Conservation (phyloP, 2,113 vertebrate genomes). For the Protomyctophum bolini region DNA sequence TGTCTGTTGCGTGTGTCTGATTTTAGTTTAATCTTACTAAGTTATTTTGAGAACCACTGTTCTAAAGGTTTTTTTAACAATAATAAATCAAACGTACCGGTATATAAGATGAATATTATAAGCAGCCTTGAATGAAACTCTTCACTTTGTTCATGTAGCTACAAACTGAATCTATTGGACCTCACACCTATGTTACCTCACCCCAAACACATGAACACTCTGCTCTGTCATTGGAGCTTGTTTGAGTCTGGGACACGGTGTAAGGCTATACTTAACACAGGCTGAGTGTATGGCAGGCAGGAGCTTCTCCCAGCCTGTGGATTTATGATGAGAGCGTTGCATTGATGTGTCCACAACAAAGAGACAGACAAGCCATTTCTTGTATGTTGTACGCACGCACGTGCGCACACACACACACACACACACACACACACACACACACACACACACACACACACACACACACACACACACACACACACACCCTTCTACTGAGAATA, state of each 20-base stretch:
- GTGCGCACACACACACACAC: too few species aligned
- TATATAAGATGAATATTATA: too few species aligned
- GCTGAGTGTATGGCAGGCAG: constrained; percentile 4
- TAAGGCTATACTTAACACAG: constrained; percentile 31
- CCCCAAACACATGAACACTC: not conserved
- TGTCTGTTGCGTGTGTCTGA: too few species aligned
- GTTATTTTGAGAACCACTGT: too few species aligned
- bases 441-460: too few species aligned
- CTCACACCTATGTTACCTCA: not conserved
- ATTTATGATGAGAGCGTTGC: constrained; percentile 23
- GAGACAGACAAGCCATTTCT: constrained; percentile 28
- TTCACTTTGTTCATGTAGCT: too few species aligned
- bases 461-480: too few species aligned
- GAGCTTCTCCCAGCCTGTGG: not conserved
- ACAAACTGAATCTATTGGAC: not conserved
- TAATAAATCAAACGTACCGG: too few species aligned
- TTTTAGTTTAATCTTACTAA: too few species aligned
- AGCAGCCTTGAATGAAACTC: not conserved
- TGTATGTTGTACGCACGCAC: constrained; percentile 6
- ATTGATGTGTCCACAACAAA: constrained; percentile 35
- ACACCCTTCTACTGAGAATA: constrained; percentile 1
- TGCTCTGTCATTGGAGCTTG: constrained; percentile 13
- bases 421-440: too few species aligned
- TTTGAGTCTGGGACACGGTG: not conserved
- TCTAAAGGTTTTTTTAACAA: too few species aligned